Percentiles rank a stretch among this genome's conserved stretches.
These are phyloP conservation scores for Saguinus midas DNA, from an alignment of 2,113 vertebrate species.

Conservation along the genomic window DNA sequence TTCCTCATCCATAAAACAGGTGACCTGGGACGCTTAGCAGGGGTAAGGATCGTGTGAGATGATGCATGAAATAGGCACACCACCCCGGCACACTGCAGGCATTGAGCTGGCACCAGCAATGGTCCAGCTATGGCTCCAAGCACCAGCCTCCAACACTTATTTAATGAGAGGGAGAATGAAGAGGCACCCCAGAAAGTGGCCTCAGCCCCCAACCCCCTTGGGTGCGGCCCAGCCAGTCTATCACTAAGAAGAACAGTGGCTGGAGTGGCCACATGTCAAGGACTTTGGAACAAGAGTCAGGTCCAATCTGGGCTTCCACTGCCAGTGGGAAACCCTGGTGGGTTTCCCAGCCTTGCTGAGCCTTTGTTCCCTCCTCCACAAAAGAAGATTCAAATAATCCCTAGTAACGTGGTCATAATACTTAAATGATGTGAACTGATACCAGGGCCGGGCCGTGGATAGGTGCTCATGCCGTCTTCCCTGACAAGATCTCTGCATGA, in stretches of 20 bases:
- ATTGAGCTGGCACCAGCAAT: not conserved
- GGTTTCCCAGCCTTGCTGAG: not conserved
- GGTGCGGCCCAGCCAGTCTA: not conserved
- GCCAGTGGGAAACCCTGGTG: not conserved
- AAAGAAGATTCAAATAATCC: not conserved
- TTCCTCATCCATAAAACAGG: not conserved
- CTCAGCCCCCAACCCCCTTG: not conserved
- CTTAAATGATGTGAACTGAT: not conserved
- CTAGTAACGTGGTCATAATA: not conserved
- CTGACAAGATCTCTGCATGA: not conserved
- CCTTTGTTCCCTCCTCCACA: not conserved
- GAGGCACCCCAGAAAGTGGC: not conserved
- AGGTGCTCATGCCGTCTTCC: not conserved
- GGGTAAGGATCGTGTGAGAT: not conserved
- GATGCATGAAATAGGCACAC: not conserved
- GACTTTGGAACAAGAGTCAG: not conserved
- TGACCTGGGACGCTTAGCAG: not conserved
- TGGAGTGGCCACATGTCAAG: accelerated
- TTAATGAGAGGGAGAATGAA: not conserved
- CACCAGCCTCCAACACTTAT: too few species aligned
- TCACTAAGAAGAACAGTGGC: not conserved
- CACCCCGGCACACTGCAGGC: not conserved
- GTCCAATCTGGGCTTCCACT: not conserved
- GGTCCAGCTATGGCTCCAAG: not conserved
- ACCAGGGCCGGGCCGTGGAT: accelerated